These are phyloP conservation scores for Myiothlypis coronata DNA, from an alignment of 2,797 vertebrate species.

Conservation along the genomic window DNA sequence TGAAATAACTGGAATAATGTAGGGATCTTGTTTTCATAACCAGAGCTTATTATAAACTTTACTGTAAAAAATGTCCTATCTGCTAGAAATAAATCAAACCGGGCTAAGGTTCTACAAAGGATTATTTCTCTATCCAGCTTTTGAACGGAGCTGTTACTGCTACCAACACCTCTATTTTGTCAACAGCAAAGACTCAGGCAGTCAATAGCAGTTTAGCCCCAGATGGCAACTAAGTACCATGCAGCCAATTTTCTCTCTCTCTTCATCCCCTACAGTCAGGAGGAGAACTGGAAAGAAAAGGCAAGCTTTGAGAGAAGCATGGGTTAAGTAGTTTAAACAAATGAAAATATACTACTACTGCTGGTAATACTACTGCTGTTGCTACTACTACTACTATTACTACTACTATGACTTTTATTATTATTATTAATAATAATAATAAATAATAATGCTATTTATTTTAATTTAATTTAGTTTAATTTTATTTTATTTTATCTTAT, in stretches of 20 bases:
- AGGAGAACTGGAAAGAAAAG: background rate
- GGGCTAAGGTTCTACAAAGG: background rate
- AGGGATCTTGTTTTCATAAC: background rate
- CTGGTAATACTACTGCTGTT: background rate
- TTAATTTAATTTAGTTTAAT: too few relatives aligned
- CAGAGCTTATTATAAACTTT: background rate
- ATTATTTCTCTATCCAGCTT: background rate
- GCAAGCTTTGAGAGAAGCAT: background rate
- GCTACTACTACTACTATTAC: too few relatives aligned
- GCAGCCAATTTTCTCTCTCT: background rate
- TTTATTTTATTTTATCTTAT: too few relatives aligned
- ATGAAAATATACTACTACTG: background rate
- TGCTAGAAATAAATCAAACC: background rate
- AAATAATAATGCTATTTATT: too few relatives aligned
- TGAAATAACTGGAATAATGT: background rate
- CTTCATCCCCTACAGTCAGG: accelerated
- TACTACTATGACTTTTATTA: too few relatives aligned
- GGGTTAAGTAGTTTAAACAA: background rate
- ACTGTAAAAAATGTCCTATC: background rate
- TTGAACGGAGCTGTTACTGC: background rate
- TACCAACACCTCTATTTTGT: background rate
- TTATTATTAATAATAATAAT: too few relatives aligned
- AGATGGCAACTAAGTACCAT: accelerated
- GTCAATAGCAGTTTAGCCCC: background rate
- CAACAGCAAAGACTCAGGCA: background rate